Conservation (phyloP, 2,888 invertebrate species). For the Lumbricus terrestris region DNA sequence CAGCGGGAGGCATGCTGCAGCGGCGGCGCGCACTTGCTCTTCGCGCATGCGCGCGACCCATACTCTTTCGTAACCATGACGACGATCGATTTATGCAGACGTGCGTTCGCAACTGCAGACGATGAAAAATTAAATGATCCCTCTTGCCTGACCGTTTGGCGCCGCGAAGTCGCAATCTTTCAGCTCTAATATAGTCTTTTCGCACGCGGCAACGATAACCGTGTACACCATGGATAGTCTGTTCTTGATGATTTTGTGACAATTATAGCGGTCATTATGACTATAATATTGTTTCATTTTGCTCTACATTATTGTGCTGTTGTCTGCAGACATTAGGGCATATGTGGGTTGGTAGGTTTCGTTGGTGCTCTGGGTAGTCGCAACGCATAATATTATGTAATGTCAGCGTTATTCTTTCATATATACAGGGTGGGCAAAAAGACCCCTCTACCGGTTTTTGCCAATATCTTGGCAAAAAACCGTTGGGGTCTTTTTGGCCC, state of each 20-base stretch:
- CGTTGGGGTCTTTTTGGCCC: no score
- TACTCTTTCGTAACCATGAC: background rate
- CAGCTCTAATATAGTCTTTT: background rate
- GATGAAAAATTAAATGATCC: background rate
- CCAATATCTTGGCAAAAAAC: no score
- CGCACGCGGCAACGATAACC: background rate
- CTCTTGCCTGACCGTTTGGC: background rate
- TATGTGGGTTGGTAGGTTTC: background rate
- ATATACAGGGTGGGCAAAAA: background rate
- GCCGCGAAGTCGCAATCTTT: background rate
- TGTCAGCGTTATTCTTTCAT: background rate
- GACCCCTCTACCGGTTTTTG: no score
- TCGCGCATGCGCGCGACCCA: background rate
- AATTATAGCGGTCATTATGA: background rate
- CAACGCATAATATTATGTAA: no score
- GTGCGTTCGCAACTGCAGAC: background rate
- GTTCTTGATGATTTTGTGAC: background rate
- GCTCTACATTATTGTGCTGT: background rate
- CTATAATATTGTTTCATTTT: background rate
- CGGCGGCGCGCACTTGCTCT: background rate
- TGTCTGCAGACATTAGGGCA: background rate
- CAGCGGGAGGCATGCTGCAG: background rate
- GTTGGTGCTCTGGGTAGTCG: background rate
- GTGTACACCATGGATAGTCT: no score
- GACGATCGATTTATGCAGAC: constrained; percentile 15